Conservation (phyloP, 2,797 vertebrate genomes). For the Lepus townsendii region DNA sequence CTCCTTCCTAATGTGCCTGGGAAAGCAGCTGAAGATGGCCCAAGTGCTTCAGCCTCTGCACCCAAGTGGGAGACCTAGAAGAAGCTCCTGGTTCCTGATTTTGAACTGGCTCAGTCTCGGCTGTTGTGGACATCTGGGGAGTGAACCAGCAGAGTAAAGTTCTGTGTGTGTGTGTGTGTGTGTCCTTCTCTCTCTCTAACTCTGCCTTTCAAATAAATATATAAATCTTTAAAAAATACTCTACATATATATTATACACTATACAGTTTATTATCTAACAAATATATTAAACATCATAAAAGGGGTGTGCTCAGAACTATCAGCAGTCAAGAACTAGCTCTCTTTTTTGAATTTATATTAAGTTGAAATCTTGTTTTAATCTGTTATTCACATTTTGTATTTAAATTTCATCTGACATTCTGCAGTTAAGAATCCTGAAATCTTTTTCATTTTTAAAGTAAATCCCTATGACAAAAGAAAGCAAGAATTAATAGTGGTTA, state of each 20-base stretch:
- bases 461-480: slow-evolving; percentile 59
- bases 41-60: no score
- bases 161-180: no score
- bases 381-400: neutral
- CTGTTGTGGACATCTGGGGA: no score
- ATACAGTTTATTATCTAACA: neutral
- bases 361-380: slow-evolving; percentile 46
- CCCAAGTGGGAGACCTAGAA: no score
- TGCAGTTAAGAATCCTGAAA: slow-evolving; percentile 55
- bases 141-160: no score
- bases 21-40: no score
- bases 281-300: slow-evolving; percentile 1
- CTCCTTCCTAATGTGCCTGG: no score
- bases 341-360: slow-evolving; percentile 16
- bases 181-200: no score
- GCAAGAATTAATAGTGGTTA: slow-evolving; percentile 67
- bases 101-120: no score
- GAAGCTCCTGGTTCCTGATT: no score
- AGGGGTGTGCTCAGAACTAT: neutral
- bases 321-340: slow-evolving; percentile 13
- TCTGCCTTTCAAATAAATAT: no score
- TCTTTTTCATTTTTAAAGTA: slow-evolving; percentile 46
- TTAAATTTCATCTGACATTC: slow-evolving; percentile 30
- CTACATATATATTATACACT: neutral
- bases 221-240: neutral